These are phyloP conservation scores for Rhagonycha lutea DNA, from an alignment of 2,888 invertebrate genomes.

Conservation along the genomic window DNA sequence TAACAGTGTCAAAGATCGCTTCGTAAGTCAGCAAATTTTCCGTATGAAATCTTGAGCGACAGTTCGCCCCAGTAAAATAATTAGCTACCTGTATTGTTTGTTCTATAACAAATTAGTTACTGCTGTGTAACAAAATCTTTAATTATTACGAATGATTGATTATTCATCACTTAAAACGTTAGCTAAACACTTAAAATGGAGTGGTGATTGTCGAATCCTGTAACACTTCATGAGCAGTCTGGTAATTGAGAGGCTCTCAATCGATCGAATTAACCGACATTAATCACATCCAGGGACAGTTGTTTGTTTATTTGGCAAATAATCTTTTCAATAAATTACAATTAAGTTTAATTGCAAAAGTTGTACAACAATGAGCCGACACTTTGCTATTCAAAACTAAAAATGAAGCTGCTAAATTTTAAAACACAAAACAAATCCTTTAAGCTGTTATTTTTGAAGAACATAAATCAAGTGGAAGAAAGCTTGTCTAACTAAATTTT, in stretches of 20 bases:
- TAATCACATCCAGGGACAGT: conserved; percentile 18
- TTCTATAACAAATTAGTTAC: neutral
- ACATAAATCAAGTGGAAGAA: conserved; percentile 14
- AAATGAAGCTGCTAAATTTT: neutral
- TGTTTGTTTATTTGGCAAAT: conserved; percentile 17
- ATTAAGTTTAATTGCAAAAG: neutral
- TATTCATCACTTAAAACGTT: neutral
- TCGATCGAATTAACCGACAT: conserved; percentile 16
- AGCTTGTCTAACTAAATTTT: neutral
- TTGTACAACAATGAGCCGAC: neutral
- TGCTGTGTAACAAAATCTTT: neutral
- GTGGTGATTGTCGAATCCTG: conserved; percentile 6
- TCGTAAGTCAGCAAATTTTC: too few species aligned
- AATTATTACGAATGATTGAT: neutral
- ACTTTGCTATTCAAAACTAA: neutral
- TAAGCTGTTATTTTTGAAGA: conserved; percentile 4
- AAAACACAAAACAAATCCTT: conserved; percentile 1
- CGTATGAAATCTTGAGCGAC: neutral
- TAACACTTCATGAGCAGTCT: conserved; percentile 10
- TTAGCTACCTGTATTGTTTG: neutral
- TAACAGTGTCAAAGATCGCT: too few species aligned
- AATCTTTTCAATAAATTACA: conserved; percentile 2
- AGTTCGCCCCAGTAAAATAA: neutral
- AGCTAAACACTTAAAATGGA: conserved; percentile 2
- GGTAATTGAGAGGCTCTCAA: conserved; percentile 22